phyloP scores from a whole-genome alignment of 2,797 vertebrate species.

The Orientallactaga sibirica region DNA sequence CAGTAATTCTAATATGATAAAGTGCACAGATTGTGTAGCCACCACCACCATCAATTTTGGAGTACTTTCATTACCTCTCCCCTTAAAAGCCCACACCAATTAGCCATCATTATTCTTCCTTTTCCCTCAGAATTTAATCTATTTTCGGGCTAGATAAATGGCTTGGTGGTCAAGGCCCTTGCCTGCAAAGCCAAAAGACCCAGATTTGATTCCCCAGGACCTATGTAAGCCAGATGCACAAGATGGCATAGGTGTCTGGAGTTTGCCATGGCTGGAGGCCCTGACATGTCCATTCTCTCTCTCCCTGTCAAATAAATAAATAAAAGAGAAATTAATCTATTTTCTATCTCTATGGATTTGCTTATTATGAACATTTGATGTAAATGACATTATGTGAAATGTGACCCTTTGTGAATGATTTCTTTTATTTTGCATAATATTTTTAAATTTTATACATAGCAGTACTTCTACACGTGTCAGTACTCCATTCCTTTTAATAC shows the following conservation, averaged over 20 bases:
- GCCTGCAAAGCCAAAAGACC: too few species aligned
- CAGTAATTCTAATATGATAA: background rate
- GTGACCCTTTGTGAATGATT: background rate
- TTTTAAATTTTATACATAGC: background rate
- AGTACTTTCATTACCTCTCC: background rate
- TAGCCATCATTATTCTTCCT: background rate
- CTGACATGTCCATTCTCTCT: too few species aligned
- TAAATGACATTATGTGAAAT: background rate
- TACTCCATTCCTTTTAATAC: constrained; percentile 23
- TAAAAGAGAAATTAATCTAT: too few species aligned
- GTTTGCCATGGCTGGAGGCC: too few species aligned
- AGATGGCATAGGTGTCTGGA: too few species aligned
- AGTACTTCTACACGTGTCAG: background rate
- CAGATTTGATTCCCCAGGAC: too few species aligned
- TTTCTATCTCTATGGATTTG: background rate
- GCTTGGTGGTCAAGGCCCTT: too few species aligned
- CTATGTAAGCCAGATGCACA: too few species aligned
- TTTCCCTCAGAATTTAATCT: background rate
- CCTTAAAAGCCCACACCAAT: background rate
- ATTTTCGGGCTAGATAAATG: background rate
- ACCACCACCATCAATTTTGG: constrained; percentile 8
- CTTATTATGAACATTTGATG: constrained; percentile 17
- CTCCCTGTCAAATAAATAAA: too few species aligned
- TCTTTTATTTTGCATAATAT: background rate
- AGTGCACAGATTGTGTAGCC: background rate